Evolutionary conservation across 2,888 invertebrate species (phyloP), one percentile per base, ranked within the genome.

Genomic region (Polia nebulosa): DNA sequence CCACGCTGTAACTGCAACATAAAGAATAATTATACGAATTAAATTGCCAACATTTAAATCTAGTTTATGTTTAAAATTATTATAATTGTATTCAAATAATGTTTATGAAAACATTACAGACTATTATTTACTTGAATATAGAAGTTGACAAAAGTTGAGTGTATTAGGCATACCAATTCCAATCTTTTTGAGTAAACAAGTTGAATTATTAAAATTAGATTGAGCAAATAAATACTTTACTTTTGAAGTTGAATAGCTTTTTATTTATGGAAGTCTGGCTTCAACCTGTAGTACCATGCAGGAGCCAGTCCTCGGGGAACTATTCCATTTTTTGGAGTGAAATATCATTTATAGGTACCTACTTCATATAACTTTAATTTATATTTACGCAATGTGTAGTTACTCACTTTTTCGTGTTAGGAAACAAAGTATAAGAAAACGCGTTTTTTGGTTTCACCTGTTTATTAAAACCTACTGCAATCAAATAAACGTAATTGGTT

Each of bases 141-240:
- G 3, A 68, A 51, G 29, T 72, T 72, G 47, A 25, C 36, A 36
- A 55, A 53, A 41, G 4, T 41, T 55, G 11, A 49, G 25, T 29
- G 11, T 41, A 32, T 29, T 41, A 22, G 9, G n/a, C 17, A 39
- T 39, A 55, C 32, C 25, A 51, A 71, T 56, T 47, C 20, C 39
- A 74, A 72, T 72, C 17, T 58, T 51, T 70, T 64, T 59, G 8
- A 36, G 13, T 55, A 52, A 56, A 39, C 44, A 44, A 59, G 4
- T 39, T 25, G n/a, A 61, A 58, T 29, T 62, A 58, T 62, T 32
- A 11, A 77, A 61, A 70, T 62, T 53, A 22, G n/a, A 69, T 57
- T 49, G 29, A 1, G 17, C 41, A 62, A 57, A 47, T 58, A 76
- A 32, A 55, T 53, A 34, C 41, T 55, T 36, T 55, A 36, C 20